These are phyloP conservation scores for Epinephelus fuscoguttatus DNA, from an alignment of 2,113 vertebrate species.

Conservation along the genomic window DNA sequence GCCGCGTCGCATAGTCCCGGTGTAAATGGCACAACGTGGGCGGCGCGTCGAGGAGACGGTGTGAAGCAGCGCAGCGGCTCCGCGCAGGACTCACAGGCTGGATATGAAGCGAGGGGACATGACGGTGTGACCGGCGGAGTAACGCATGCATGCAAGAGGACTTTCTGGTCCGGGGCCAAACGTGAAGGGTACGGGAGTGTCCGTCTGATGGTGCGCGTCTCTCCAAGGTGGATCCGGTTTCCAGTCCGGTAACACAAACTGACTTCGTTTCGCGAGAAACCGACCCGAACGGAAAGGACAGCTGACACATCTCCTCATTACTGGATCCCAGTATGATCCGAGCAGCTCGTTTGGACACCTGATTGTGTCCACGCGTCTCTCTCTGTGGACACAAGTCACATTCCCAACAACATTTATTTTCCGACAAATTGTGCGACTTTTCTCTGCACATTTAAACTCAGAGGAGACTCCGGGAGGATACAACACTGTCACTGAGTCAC, in stretches of 20 bases:
- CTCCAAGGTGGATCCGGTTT: constrained; percentile 42
- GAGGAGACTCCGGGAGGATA: neutral
- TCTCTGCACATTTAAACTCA: neutral
- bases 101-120: constrained; percentile 8
- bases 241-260: constrained; percentile 27
- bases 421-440: constrained; percentile 25
- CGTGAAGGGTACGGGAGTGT: neutral
- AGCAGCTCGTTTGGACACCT: neutral
- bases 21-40: constrained; percentile 67
- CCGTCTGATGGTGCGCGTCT: constrained; percentile 30
- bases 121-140: constrained; percentile 19
- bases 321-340: neutral
- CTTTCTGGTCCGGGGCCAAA: constrained; percentile 10
- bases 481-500: neutral
- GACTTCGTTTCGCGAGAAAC: constrained; percentile 18
- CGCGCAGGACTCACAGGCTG: constrained; percentile 45
- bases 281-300: neutral
- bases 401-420: neutral
- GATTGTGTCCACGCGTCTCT: neutral
- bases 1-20: constrained; percentile 24
- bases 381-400: constrained; percentile 1
- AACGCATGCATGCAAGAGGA: constrained; percentile 7
- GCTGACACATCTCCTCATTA: neutral
- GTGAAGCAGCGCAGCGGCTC: constrained; percentile 24
- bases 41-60: constrained; percentile 61